Conservation (phyloP, 1,140 invertebrate species). For the Cataglyphis hispanica region DNA sequence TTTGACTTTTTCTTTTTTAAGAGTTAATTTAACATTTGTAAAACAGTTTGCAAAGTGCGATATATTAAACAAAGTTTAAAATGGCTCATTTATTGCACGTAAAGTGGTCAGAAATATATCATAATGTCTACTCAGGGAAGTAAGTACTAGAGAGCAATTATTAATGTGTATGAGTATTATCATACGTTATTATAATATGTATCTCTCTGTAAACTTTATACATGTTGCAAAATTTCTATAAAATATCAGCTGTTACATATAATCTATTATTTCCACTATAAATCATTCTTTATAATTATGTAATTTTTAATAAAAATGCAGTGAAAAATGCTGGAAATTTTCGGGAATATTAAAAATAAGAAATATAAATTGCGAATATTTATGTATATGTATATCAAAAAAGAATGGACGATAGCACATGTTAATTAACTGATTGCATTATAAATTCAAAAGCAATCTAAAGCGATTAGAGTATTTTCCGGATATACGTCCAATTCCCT, state of each 20-base stretch:
- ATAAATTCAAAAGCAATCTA: neutral
- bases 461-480: neutral
- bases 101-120: conserved; percentile 32
- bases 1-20: neutral
- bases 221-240: neutral
- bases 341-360: neutral
- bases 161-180: conserved; percentile 9
- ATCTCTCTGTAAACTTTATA: neutral
- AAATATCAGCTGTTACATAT: conserved; percentile 20
- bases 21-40: neutral
- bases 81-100: neutral
- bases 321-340: conserved; percentile 21
- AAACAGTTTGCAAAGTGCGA: neutral
- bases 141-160: neutral
- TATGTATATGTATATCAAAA: neutral
- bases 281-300: neutral
- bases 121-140: neutral
- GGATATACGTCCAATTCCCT: neutral
- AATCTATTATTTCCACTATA: conserved; percentile 5
- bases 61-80: conserved; percentile 49
- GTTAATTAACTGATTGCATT: conserved; percentile 37
- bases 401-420: neutral
- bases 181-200: neutral
- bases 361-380: neutral
- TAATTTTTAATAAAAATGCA: neutral